Base-by-base conservation (phyloP, 2,113 vertebrate species). In the Mustela lutreola region DNA sequence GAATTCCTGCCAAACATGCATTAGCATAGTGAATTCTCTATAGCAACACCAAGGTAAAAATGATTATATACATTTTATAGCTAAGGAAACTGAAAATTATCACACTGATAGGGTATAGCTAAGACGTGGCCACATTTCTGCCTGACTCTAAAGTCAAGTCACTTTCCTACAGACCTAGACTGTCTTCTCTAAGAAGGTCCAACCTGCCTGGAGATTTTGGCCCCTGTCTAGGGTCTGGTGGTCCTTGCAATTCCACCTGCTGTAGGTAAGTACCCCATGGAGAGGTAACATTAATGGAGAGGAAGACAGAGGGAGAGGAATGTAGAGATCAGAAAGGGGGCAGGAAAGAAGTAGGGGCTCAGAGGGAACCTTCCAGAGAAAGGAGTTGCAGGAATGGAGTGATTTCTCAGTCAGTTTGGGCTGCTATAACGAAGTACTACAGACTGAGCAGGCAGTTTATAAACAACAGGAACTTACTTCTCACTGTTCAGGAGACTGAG, bases 21-120 rank as follows among this genome's bases (percentile, higher is more conserved):
- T 33, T 82, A 63, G 45, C 48, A 36, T 93, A 81, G 15, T 60
- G 78, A 85, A 87, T 78, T 96, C 56, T 81, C 22, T 65, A 93
- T 31, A 86, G 58, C n/a, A 87, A 42, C 42, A 67, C 26, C 60
- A 93, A 56, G 4, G 53, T 53, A 62, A 83, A 89, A 83, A 90
- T 31, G 26, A 79, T n/a, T 50, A 15, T 56, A 90, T 7, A 63
- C 26, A 92, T 58, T 85, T 92, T 63, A 63, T 63, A 78, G 60
- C 24, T 86, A 45, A 84, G 18, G 22, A 91, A 78, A 71, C 42
- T 42, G 75, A 82, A 90, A 78, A 78, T 86, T 1, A 82, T 58
- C 9, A 53, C 2, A 22, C 28, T 70, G 28, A 56, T 67, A 50
- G 36, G 24, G 15, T 45, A 24, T 12, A 36, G 24, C 76, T 87